These are phyloP conservation scores for Bradypodion ventrale DNA, from an alignment of 2,797 vertebrate species.

Conservation along the genomic window DNA sequence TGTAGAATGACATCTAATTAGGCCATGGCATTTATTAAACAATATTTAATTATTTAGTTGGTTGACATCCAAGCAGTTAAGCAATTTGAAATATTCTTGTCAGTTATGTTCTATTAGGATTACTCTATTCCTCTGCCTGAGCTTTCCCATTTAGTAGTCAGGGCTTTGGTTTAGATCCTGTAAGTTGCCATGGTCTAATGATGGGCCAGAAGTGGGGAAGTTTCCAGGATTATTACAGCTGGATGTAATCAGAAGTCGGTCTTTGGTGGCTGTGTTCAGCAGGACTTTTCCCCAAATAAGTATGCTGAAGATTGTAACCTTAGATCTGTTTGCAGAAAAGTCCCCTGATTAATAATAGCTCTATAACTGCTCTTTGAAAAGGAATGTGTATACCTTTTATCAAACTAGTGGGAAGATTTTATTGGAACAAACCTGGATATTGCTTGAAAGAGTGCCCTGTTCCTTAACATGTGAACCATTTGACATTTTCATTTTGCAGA, in stretches of 20 bases:
- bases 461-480: constrained; percentile 51
- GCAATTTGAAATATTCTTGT: not conserved
- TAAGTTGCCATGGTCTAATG: constrained; percentile 6
- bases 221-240: not conserved
- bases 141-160: fast-evolving
- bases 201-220: not conserved
- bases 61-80: not conserved
- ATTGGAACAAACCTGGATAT: not conserved
- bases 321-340: constrained; percentile 25
- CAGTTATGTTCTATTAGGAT: not conserved
- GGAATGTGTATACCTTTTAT: not conserved
- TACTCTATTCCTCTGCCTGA: not conserved
- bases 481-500: constrained; percentile 47
- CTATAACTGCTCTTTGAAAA: not conserved
- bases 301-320: not conserved
- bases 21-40: too few relatives aligned
- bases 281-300: not conserved
- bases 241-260: not conserved
- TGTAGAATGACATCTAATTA: not conserved
- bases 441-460: constrained; percentile 43
- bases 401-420: not conserved
- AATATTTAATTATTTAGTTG: not conserved
- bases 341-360: not conserved
- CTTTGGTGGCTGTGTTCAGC: not conserved
- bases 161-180: constrained; percentile 17